Base-by-base conservation (phyloP, 1,140 invertebrate species). In the Drosophila ananassae region DNA sequence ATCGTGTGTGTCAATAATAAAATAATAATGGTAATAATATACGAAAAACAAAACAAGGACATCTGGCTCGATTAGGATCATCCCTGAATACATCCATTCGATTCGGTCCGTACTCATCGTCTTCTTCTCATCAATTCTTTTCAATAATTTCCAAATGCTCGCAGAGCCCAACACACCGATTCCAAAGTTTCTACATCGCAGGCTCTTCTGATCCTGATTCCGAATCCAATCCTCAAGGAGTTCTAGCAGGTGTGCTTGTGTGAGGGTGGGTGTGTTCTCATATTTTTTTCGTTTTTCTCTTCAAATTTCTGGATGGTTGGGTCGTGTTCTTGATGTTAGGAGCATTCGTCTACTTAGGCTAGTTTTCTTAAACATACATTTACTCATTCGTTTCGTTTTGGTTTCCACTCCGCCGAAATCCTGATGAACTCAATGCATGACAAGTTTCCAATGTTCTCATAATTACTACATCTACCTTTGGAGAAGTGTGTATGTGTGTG, bases 281-380 rank as follows among this genome's bases (percentile, higher is more conserved):
- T 22, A 17, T 46, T 17, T 13, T 41, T 21, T 7, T 41, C 10
- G 39, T 46, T 46, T 21, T 46, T 47, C 22, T 47, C n/a, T 47
- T 0, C 6, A 13, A 12, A 24, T 47, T 21, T 21, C 24, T 24
- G 41, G 41, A 17, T 52, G 12, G 39, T 34, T 72, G 58, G 56
- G 8, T 61, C 22, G 28, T 53, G 59, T 57, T 59, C 46, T 77
- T 61, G 48, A 61, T 80, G 64, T 69, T 78, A 47, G 54, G 83
- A 89, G 83, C 83, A 89, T 89, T 89, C 77, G 83, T 79, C 83
- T 89, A 89, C 83, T 89, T 89, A 89, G 76, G 76, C 83, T 89
- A 89, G 68, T 57, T 73, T 75, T 87, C 82, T 87, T 87, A 84
- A 85, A 80, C 77, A 74, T 84, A 80, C 58, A 73, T 79, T 79